Percentiles rank a stretch among this genome's conserved stretches.
Conservation (phyloP, 64 coral and sea anemone genomes). For the Actinia equina region DNA sequence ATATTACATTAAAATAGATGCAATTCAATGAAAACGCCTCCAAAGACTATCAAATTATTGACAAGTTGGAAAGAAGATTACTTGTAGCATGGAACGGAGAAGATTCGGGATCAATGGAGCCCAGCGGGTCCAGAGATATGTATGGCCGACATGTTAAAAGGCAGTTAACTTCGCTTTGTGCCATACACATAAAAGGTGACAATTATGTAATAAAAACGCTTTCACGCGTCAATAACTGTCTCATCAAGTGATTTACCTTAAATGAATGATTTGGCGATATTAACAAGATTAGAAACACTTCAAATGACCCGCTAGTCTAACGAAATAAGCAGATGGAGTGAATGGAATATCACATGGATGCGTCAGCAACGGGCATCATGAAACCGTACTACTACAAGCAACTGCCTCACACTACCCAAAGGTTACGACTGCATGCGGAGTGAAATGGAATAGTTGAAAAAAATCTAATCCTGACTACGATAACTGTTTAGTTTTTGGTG, state of each 20-base stretch:
- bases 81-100: neutral
- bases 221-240: neutral
- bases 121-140: neutral
- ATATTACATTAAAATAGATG: neutral
- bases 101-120: neutral
- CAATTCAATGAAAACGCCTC: neutral
- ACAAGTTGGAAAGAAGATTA: neutral
- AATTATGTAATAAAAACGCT: slow-evolving; percentile 13
- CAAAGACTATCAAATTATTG: neutral
- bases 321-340: neutral
- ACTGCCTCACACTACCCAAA: neutral
- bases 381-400: neutral
- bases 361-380: neutral
- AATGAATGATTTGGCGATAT: slow-evolving; percentile 3
- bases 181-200: slow-evolving; percentile 1
- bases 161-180: neutral
- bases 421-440: neutral
- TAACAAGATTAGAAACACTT: slow-evolving; percentile 11
- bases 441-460: neutral
- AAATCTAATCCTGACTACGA: neutral
- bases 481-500: neutral
- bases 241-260: slow-evolving; percentile 13
- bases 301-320: neutral
- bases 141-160: neutral
- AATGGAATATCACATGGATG: neutral